Evolutionary conservation across 2,113 vertebrate genomes (phyloP), one percentile per base, ranked within the genome.

Genomic region (Anas platyrhynchos): DNA sequence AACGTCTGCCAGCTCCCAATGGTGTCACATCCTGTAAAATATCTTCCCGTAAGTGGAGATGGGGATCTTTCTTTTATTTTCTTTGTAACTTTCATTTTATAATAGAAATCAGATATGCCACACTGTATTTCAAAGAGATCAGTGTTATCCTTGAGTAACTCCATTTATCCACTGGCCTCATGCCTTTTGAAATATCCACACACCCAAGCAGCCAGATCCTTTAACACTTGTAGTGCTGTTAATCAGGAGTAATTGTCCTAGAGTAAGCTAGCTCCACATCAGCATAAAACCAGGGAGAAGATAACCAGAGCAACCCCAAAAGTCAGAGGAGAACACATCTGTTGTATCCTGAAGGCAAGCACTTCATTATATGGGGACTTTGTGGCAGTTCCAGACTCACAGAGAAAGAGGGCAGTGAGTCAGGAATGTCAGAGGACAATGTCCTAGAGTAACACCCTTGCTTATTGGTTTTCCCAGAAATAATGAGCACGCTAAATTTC

Each of bases 21-120:
- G 41, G 55, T 63, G 75, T 93, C 83, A 67, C 25, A 80, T 93
- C 36, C 74, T 91, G 67, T 76, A 92, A 95, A 91, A 69, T 73
- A 89, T 41, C 62, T 89, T 77, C 69, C 48, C 8, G 16, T 75
- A 94, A 91, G 83, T n/a, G 73, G 55, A 81, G 52, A 83, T 68
- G 38, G 52, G 86, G 25, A 12, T 25, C 15, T 67, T 93, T 78
- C 79, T 86, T 74, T 55, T 67, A 44, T 91, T 96, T 93, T 91
- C 87, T 81, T 90, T 74, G 38, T 41, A 72, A 86, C 58, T 93
- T 94, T 50, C 9, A 29, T 95, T 90, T 88, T 61, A 14, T 88
- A 90, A 78, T 38, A 94, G 76, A 94, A 96, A 86, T n/a, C 21
- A 29, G 75, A 86, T 63, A 75, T 68, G 43, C 13, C 16, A 72